A percentile compares a stretch with the other conserved stretches of the same genome.
phyloP scores from a whole-genome alignment of 2,888 invertebrate species.

The Cinara cedri region DNA sequence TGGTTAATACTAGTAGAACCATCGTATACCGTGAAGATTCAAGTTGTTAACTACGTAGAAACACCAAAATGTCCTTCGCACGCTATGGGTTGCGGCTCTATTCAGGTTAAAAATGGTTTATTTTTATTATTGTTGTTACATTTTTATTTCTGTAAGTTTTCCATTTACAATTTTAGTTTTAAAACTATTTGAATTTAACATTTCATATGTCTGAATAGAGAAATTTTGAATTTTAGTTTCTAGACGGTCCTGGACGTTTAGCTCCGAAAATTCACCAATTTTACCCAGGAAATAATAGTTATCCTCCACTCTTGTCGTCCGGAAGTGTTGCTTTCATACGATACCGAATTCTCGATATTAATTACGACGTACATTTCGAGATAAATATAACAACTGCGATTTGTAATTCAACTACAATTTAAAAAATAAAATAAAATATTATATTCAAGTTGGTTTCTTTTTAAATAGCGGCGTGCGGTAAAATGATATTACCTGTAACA shows the following conservation, averaged over 20 bases:
- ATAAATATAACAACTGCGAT: slow-evolving; percentile 32
- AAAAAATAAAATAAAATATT: not conserved
- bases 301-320: not conserved
- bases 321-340: slow-evolving; percentile 15
- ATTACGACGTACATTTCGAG: slow-evolving; percentile 11
- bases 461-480: slow-evolving; percentile 26
- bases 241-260: slow-evolving; percentile 28
- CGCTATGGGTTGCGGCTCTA: not conserved
- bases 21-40: slow-evolving; percentile 12
- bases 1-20: slow-evolving; percentile 38
- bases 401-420: slow-evolving; percentile 1
- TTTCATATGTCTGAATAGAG: too few relatives aligned
- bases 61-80: slow-evolving; percentile 22
- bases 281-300: not conserved
- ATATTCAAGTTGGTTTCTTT: not conserved
- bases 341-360: not conserved
- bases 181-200: too few relatives aligned
- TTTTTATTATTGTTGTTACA: too few relatives aligned
- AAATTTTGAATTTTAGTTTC: slow-evolving; percentile 10
- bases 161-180: too few relatives aligned
- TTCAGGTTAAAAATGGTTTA: not conserved
- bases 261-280: not conserved
- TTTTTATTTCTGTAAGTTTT: too few relatives aligned
- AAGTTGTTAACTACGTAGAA: slow-evolving; percentile 20
- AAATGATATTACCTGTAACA: not conserved